Base-by-base conservation (phyloP, 2,113 vertebrate genomes). In the Isichthys henryi region DNA sequence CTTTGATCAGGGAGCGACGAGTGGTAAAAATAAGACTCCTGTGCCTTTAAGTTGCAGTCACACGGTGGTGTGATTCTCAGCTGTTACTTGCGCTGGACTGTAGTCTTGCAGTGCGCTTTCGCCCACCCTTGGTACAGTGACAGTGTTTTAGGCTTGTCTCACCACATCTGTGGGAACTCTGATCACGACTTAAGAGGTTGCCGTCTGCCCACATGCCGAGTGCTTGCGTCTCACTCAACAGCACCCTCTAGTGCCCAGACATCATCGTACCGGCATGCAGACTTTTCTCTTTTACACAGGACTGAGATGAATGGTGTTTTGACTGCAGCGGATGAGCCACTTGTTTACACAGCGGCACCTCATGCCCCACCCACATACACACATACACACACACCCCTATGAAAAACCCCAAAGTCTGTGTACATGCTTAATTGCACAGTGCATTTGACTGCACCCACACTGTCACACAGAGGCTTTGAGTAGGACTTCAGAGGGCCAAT, bases 241-340 rank as follows among this genome's bases (percentile, higher is more conserved):
- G 50, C 66, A 80, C 89, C 80, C 45, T 58, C 58, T 74, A 70
- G 53, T 86, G 89, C 58, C 4, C 45, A 27, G 45, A 83, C 45
- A 8, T 19, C 43, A 86, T 17, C 13, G 7, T 85, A 50, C 50
- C 52, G 62, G 17, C 56, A 52, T 48, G 52, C 31, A 45, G 74
- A 27, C 80, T 43, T 43, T 43, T 35, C 74, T 21, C 50, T 48
- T 35, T 82, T 48, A 48, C 35, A 74, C 66, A 9, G 46, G 39
- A 13, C 45, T 31, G 45, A 49, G 66, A 80, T 88, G 45, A 80
- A 88, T 35, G n/a, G 66, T 45, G 87, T 88, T 88, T 88, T 48
- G 58, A 66, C 49, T 6, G 35, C 35, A 66, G 87, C 9, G 5
- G 56, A 43, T 62, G 19, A 45, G n/a, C 56, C n/a, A 35, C 39